Percentiles rank a stretch among this genome's conserved stretches.
Evolutionary conservation across 2,888 invertebrate species (phyloP).

Genomic region (Xanthorhoe spadicearia): DNA sequence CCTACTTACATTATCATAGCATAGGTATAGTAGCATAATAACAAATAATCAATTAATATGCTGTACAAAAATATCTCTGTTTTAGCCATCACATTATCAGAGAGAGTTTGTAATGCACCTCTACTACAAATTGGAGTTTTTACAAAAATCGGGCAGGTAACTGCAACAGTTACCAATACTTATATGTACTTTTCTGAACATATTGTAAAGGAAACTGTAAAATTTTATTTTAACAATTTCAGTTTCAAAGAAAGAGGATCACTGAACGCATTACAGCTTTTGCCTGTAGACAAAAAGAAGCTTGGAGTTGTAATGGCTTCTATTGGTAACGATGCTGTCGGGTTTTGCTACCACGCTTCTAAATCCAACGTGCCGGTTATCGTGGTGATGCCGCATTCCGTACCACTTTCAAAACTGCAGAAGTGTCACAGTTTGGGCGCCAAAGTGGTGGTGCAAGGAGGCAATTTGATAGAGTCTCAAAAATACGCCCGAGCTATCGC

Average conservation of each 20-base stretch:
- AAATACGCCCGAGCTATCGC: slow-evolving; percentile 85
- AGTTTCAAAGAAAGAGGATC: slow-evolving; percentile 91
- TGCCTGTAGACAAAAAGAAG: slow-evolving; percentile 84
- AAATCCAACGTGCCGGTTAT: slow-evolving; percentile 85
- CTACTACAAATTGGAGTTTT: slow-evolving; percentile 62
- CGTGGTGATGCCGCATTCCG: slow-evolving; percentile 88
- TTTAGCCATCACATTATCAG: slow-evolving; percentile 65
- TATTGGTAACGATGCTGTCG: slow-evolving; percentile 89
- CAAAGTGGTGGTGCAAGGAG: slow-evolving; percentile 87
- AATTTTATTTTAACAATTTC: slow-evolving; percentile 34
- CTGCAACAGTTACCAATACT: background rate
- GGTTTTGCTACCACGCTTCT: slow-evolving; percentile 87
- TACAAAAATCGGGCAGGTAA: slow-evolving; percentile 65
- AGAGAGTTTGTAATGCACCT: slow-evolving; percentile 59
- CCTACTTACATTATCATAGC: no score
- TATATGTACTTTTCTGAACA: background rate
- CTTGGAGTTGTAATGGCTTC: slow-evolving; percentile 88
- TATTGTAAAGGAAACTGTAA: background rate
- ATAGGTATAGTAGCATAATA: no score
- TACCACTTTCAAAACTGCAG: slow-evolving; percentile 88
- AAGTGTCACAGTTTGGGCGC: slow-evolving; percentile 87
- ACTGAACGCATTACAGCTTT: slow-evolving; percentile 84
- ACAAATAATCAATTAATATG: no score
- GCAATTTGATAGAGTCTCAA: slow-evolving; percentile 86
- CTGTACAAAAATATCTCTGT: background rate